A percentile compares a stretch with the other conserved stretches of the same genome.
These are phyloP conservation scores for Sebastes oblongus DNA, from an alignment of 2,797 vertebrate genomes.

Conservation along the genomic window DNA sequence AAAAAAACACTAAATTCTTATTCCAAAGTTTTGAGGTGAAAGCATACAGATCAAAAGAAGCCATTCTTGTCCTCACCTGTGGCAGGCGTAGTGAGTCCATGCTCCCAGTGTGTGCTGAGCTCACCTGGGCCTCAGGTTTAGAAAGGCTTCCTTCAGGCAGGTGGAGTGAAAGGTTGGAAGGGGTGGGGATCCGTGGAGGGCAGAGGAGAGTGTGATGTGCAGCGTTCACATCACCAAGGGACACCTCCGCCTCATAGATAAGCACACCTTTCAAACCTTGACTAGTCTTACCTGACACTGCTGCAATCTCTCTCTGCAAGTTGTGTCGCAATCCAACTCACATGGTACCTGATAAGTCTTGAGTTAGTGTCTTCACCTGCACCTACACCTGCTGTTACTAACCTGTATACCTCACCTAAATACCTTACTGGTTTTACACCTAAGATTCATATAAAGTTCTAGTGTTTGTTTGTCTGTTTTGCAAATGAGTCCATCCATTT, in stretches of 20 bases:
- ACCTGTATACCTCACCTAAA: not conserved
- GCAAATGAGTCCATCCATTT: constrained; percentile 4
- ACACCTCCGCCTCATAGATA: constrained; percentile 45
- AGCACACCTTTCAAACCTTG: constrained; percentile 65
- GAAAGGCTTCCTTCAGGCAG: constrained; percentile 22
- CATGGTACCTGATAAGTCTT: constrained; percentile 44
- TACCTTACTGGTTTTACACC: not conserved
- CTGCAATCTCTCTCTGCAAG: constrained; percentile 13
- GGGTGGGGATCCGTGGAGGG: not conserved
- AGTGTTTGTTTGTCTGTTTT: not conserved
- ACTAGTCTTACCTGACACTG: constrained; percentile 34
- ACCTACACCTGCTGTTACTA: not conserved
- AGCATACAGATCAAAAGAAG: not conserved
- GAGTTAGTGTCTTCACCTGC: not conserved
- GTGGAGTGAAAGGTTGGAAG: not conserved
- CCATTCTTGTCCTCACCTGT: constrained; percentile 59
- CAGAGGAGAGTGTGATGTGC: constrained; percentile 28
- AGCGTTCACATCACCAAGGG: constrained; percentile 43
- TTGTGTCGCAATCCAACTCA: constrained; percentile 58
- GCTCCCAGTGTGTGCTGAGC: constrained; percentile 22
- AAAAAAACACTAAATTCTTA: not conserved
- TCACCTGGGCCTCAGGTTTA: constrained; percentile 41
- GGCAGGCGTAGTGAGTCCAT: constrained; percentile 60
- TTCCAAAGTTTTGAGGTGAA: not conserved
- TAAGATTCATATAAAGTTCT: not conserved